Base-by-base conservation (phyloP, 2,113 vertebrate species). In the Hypanus sabinus region DNA sequence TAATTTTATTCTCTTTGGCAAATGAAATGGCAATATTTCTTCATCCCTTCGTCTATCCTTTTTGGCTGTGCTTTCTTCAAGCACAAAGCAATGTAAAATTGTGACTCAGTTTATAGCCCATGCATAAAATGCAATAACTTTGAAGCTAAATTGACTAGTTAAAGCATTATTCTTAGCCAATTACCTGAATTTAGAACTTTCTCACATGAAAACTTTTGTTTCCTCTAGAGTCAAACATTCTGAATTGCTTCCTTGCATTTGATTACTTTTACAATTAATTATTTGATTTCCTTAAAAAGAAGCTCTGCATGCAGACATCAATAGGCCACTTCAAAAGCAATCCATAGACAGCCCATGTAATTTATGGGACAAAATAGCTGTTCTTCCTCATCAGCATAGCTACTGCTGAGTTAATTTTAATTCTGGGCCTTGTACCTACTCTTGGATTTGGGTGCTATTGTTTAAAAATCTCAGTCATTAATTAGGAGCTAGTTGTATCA, bases 181-280 rank as follows among this genome's bases (percentile, higher is more conserved):
- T 27, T 88, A 27, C 9, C n/a, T 88, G 30, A n/a, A 88, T 16
- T 60, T 88, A 88, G 30, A 16, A 60, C 57, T 36, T 70, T 71
- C 30, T 3, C 62, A 71, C 70, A 92, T 92, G 68, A 46, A 92
- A 46, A 92, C 55, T 38, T 46, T 92, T 71, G 65, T 27, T 92
- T 46, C 18, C 14, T 33, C 65, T 71, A 8, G 71, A 18, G 36
- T 46, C 8, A 71, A 27, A 46, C 68, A 71, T 92, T 16, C 65
- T 16, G 8, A 71, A 70, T 70, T 71, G 30, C 16, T 92, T 70
- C 68, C 91, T 55, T 73, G 9, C 38, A 93, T 73, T 73, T 30
- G 68, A 93, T 73, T 93, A 73, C 36, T 93, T 73, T 93, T 27
- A 73, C 22, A 93, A 46, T 93, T 73, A 30, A 55, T 93, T 46